phyloP scores from a whole-genome alignment of 2,113 vertebrate species.

The Oophaga pumilio region DNA sequence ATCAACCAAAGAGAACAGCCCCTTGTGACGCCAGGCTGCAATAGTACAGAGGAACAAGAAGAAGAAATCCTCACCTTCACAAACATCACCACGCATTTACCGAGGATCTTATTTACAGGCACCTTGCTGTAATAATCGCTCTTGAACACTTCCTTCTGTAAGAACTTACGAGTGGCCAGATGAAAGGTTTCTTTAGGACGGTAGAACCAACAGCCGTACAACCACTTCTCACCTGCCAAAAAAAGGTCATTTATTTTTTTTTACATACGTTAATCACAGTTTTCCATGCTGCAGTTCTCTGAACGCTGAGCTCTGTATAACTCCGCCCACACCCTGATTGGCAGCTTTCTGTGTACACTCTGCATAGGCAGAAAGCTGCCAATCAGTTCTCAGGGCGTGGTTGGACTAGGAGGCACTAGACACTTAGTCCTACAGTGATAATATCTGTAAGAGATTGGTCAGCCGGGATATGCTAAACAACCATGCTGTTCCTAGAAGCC shows the following conservation, averaged over 20 bases:
- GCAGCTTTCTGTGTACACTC: too few relatives aligned
- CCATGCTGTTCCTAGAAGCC: too few relatives aligned
- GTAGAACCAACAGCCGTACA: slow-evolving; percentile 99
- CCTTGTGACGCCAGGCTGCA: neutral
- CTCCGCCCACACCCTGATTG: too few relatives aligned
- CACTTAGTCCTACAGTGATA: too few relatives aligned
- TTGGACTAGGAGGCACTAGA: too few relatives aligned
- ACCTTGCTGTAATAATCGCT: slow-evolving; percentile 99
- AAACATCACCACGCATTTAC: slow-evolving; percentile 99
- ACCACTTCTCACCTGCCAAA: slow-evolving; percentile 90
- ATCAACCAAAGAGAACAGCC: neutral
- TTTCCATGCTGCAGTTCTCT: too few relatives aligned
- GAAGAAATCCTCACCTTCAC: slow-evolving; percentile 84
- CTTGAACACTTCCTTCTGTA: slow-evolving; percentile 99
- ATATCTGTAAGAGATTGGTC: too few relatives aligned
- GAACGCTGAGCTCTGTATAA: too few relatives aligned
- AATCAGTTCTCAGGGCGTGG: too few relatives aligned
- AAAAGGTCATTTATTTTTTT: neutral
- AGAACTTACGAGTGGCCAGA: slow-evolving; percentile 94
- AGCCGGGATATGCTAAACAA: too few relatives aligned
- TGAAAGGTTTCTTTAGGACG: slow-evolving; percentile 98
- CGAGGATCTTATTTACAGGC: slow-evolving; percentile 95
- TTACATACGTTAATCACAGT: too few relatives aligned
- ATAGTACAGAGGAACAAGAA: neutral
- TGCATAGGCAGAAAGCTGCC: too few relatives aligned